Evolutionary conservation across 2,113 vertebrate species (phyloP), one percentile per base, ranked within the genome.

Genomic region (Oostethus manadensis): DNA sequence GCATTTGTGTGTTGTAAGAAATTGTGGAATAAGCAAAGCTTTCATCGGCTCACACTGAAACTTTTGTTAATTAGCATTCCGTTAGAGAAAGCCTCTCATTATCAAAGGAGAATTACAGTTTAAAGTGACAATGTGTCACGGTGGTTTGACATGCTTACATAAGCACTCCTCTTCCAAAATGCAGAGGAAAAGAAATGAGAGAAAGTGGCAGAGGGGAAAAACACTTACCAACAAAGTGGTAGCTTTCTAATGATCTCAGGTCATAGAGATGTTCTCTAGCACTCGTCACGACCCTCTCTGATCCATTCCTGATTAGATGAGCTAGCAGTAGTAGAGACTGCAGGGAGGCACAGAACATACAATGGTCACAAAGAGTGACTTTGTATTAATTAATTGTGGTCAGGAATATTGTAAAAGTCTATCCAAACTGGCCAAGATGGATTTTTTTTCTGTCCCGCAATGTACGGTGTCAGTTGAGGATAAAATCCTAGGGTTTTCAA

Each of bases 211-310:
- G 6, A 54, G 0, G 48, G 7, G 2, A 16, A 45, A 20, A 47
- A 56, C 3, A 48, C 82, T 93, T 91, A 96, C 96, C 97, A 89
- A 98, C 91, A 90, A 90, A 98, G 89, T 98, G 95, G 89, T 97
- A 99, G 90, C 95, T 97, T 92, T 98, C 95, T 87, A 98, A 90
- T 74, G 95, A 96, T 84, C 95, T 92, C 84, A 98, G 92, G 91
- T 99, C 97, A 90, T 98, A 99, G 87, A 98, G 91, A 91, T 99
- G 97, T 90, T 99, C 97, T 92, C 96, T 93, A 88, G 93, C 80
- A 82, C 97, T 99, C 84, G 96, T 99, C 86, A 99, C 96, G 86
- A 98, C 95, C 74, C 96, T 91, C 89, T 99, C 97, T 76, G 97
- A 96, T 84, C 97, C 96, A 68, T 99, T 98, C 88, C 92, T 92